phyloP scores from a whole-genome alignment of 2,888 invertebrate genomes.

The Timandra comae region DNA sequence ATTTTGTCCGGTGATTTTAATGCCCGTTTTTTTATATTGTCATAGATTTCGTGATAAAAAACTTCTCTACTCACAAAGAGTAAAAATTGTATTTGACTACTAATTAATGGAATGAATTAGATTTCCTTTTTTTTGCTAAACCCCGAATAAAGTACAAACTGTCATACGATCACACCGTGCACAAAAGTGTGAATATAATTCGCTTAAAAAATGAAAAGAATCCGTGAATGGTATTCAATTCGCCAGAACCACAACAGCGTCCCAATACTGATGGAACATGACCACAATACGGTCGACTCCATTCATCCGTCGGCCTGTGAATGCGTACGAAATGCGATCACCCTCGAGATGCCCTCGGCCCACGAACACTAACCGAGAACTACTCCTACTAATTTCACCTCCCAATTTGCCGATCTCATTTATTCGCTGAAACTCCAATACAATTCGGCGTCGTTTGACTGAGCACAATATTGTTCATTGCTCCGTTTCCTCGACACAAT shows the following conservation, averaged over 20 bases:
- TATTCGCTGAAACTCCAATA: constrained; percentile 30
- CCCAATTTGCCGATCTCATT: constrained; percentile 55
- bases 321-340: constrained; percentile 41
- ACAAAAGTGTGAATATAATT: too few relatives aligned
- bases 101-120: too few relatives aligned
- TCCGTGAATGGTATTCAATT: constrained; percentile 4
- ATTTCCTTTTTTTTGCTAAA: too few relatives aligned
- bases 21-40: too few relatives aligned
- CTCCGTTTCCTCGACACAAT: constrained; percentile 40
- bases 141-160: too few relatives aligned
- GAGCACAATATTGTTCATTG: constrained; percentile 40
- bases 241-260: constrained; percentile 6
- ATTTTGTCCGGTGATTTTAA: too few relatives aligned
- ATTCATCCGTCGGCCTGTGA: constrained; percentile 6
- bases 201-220: not conserved
- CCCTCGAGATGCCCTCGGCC: constrained; percentile 24
- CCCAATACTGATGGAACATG: constrained; percentile 12
- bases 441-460: constrained; percentile 57
- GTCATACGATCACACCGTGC: too few relatives aligned
- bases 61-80: too few relatives aligned
- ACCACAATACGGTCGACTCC: constrained; percentile 6
- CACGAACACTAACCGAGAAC: constrained; percentile 26
- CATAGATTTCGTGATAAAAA: too few relatives aligned
- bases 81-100: too few relatives aligned
- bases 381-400: constrained; percentile 60